These are phyloP conservation scores for Kryptolebias marmoratus DNA, from an alignment of 2,113 vertebrate genomes.

Conservation along the genomic window DNA sequence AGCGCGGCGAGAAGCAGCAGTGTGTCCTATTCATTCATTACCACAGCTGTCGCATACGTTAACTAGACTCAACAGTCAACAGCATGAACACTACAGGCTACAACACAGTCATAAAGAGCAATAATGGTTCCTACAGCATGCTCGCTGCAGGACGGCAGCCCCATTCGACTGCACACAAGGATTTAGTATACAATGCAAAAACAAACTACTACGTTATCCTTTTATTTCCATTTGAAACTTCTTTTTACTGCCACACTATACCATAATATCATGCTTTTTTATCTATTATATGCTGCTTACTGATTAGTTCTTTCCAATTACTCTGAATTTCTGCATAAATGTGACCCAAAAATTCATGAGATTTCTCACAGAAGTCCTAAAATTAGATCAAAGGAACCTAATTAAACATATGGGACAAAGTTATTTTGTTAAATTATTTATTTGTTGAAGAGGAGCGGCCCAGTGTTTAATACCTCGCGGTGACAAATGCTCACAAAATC, in stretches of 20 bases:
- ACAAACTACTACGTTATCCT: background rate
- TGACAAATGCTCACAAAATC: background rate
- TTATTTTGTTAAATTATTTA: background rate
- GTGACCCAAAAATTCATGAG: background rate
- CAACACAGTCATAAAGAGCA: slow-evolving; percentile 9
- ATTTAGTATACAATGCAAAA: slow-evolving; percentile 2
- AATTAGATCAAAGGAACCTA: slow-evolving; percentile 1
- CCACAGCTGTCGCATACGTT: slow-evolving; percentile 52
- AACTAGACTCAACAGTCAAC: slow-evolving; percentile 44
- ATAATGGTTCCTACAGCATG: slow-evolving; percentile 8
- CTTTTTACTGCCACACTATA: background rate
- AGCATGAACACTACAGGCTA: slow-evolving; percentile 28
- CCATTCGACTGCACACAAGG: slow-evolving; percentile 5
- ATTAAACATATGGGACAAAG: background rate
- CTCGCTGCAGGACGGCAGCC: slow-evolving; percentile 5
- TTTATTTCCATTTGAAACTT: background rate
- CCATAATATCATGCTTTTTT: background rate
- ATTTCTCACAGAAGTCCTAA: background rate
- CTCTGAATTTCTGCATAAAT: background rate
- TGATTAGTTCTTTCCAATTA: background rate
- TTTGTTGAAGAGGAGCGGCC: background rate
- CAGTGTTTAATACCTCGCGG: background rate
- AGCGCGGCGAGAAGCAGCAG: slow-evolving; percentile 33
- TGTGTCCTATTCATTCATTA: slow-evolving; percentile 46
- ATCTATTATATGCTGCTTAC: background rate